Evolutionary conservation across 2,797 vertebrate genomes (phyloP).

Genomic region (Ambastaia sidthimunki): DNA sequence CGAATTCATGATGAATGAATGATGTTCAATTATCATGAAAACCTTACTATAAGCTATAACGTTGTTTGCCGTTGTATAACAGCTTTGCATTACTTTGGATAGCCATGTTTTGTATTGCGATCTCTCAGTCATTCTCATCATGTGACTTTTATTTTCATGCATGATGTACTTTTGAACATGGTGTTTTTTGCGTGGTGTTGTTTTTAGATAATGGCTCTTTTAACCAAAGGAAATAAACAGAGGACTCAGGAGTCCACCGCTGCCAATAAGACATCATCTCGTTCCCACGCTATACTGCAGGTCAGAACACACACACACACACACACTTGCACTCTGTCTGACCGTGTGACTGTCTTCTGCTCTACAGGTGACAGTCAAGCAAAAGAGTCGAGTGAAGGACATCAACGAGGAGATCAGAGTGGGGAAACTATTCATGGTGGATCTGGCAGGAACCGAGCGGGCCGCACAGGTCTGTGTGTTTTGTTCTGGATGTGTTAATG

Average conservation of each 20-base stretch:
- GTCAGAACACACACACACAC: neutral
- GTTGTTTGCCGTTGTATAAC: too few species aligned
- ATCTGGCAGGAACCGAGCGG: slow-evolving; percentile 90
- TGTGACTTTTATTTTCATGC: too few species aligned
- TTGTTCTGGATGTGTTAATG: neutral
- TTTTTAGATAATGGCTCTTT: slow-evolving; percentile 88
- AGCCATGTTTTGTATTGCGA: neutral
- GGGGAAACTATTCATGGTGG: slow-evolving; percentile 92
- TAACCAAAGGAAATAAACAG: slow-evolving; percentile 89
- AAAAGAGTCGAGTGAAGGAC: slow-evolving; percentile 80
- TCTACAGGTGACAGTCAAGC: slow-evolving; percentile 83
- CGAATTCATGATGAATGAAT: too few species aligned
- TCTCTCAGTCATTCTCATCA: neutral
- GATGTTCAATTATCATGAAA: too few species aligned
- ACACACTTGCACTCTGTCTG: slow-evolving; percentile 1
- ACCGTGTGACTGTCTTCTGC: slow-evolving; percentile 3
- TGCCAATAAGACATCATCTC: slow-evolving; percentile 88
- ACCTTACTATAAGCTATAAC: too few species aligned
- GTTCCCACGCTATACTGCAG: slow-evolving; percentile 90
- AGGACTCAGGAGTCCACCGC: slow-evolving; percentile 92
- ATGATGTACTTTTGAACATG: neutral
- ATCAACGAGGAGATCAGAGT: slow-evolving; percentile 86
- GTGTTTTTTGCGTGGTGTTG: slow-evolving; percentile 1
- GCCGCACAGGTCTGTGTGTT: slow-evolving; percentile 84
- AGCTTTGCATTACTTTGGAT: too few species aligned